Evolutionary conservation across 2,797 vertebrate genomes (phyloP), one percentile per base, ranked within the genome.

Genomic region (Galaxias olidus): DNA sequence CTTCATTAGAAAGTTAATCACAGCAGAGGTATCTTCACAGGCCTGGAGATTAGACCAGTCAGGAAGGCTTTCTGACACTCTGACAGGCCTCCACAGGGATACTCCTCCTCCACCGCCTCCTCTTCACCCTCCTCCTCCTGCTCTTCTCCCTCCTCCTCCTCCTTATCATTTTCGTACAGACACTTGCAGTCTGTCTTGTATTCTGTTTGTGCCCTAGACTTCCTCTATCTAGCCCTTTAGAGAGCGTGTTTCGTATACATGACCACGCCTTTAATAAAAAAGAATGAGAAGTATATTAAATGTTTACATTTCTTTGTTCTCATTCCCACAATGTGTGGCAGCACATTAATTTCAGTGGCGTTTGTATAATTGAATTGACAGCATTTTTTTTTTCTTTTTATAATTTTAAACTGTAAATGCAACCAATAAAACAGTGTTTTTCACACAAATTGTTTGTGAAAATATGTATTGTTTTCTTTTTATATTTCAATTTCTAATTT

Each of bases 1-100:
- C 6, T 81, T 90, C 76, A 84, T 89, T 81, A 86, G 82, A 79
- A 79, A 75, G 77, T 80, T 84, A 86, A 89, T 84, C 82, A 66
- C 82, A 76, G 72, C 68, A 81, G 76, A 74, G 78, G 72, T 69
- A 69, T 49, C 76, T 78, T 78, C 78, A 72, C 59, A 74, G 79
- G 77, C 54, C 30, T 49, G 73, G 71, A 81, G 86, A 87, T 90
- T 85, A 87, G 72, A 57, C 2, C 73, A 84, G 81, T 83, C 81
- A 81, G 78, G 74, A 71, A 80, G 77, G 81, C 77, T 84, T 85
- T 80, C 76, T 87, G 82, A 87, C 84, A 82, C 85, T 85, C 85
- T 84, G 76, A 87, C 79, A 80, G 70, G n/a, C 68, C 52, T 84
- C 78, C 72, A 57, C 61, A 50, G 84, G 85, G 73, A 83, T 73